Percentiles rank a stretch among this genome's conserved stretches.
These are phyloP conservation scores for Alcedo quadribrachys DNA, from an alignment of 2,797 vertebrate species.

Conservation along the genomic window DNA sequence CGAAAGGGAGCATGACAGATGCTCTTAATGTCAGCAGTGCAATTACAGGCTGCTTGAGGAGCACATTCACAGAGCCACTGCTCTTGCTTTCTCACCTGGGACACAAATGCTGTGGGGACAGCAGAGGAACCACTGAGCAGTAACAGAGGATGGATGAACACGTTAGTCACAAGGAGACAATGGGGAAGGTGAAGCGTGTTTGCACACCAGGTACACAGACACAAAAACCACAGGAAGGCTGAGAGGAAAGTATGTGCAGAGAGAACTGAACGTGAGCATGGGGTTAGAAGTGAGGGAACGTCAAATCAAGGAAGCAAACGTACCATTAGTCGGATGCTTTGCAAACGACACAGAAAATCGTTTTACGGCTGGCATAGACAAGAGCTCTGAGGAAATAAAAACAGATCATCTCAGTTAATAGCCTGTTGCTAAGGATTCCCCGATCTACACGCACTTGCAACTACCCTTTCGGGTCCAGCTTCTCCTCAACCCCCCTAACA, in stretches of 20 bases:
- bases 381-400: slow-evolving; percentile 99
- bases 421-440: slow-evolving; percentile 34
- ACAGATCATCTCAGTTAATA: slow-evolving; percentile 88
- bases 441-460: background rate
- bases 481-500: background rate
- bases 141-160: slow-evolving; percentile 19
- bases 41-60: background rate
- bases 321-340: slow-evolving; percentile 99
- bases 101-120: background rate
- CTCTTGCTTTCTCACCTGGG: background rate
- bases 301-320: slow-evolving; percentile 96
- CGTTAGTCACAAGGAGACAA: slow-evolving; percentile 32
- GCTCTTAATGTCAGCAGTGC: background rate
- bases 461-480: background rate
- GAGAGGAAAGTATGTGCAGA: slow-evolving; percentile 65
- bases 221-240: slow-evolving; percentile 23
- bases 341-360: slow-evolving; percentile 99
- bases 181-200: slow-evolving; percentile 12
- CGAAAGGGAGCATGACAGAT: background rate
- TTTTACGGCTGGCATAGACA: slow-evolving; percentile 99
- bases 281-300: slow-evolving; percentile 82
- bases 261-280: slow-evolving; percentile 77
- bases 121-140: slow-evolving; percentile 15
- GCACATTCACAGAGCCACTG: background rate
- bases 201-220: slow-evolving; percentile 29